Evolutionary conservation across 2,113 vertebrate genomes (phyloP), one percentile per base, ranked within the genome.

Genomic region (Sminthopsis crassicaudata): DNA sequence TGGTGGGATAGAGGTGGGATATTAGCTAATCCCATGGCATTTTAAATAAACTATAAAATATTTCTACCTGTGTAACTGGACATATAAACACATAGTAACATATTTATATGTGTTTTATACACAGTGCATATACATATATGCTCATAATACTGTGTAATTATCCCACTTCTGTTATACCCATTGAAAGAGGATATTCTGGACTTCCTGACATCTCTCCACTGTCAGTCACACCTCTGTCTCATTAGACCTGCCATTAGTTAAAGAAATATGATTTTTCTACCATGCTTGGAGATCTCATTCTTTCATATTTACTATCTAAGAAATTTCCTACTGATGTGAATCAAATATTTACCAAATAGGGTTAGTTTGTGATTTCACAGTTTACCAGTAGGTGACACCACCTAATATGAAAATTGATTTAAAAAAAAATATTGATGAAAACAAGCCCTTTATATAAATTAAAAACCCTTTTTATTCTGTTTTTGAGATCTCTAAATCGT

Each of bases 361-460:
- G 30, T 53, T 90, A 12, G 42, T 16, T 50, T 95, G 52, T 88
- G 91, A 92, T 91, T 93, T 27, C 26, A 89, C 51, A 26, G n/a
- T 53, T 48, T 14, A 95, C 60, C 48, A 93, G 48, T 23, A 90
- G 46, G 90, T 92, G 46, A 94, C 53, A 93, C 50, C 22, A 60
- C 55, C n/a, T 93, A 90, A 91, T 54, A 88, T 26, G 30, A 92
- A 91, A 93, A 91, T 67, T 89, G 92, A 53, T 95, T 53, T 93
- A 27, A 16, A 1, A n/a, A 36, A 42, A 84, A 84, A 23, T n/a
- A n/a, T 42, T 84, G n/a, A 84, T 84, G n/a, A 84, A 84, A 42
- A 84, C 19, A 84, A 84, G 16, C 67, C 36, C 42, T 84, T 42
- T 8, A 42, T 42, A 84, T 22, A 84, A 84, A 84, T 22, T 51